Evolutionary conservation across 2,113 vertebrate genomes (phyloP).

Genomic region (Clarias batrachus): DNA sequence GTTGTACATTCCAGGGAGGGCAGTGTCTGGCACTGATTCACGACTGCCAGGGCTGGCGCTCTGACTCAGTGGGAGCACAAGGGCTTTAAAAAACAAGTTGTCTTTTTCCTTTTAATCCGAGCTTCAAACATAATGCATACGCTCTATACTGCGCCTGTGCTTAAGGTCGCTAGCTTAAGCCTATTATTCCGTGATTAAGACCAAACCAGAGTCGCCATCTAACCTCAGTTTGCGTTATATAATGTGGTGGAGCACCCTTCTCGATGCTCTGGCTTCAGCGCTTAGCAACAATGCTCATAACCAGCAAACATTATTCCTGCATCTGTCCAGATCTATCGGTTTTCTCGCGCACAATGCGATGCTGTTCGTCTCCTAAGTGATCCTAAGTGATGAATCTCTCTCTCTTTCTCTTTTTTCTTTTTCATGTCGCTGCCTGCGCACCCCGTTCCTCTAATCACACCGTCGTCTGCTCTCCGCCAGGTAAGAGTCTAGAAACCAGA

Average conservation of each 20-base stretch:
- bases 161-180: not conserved
- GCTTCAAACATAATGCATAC: not conserved
- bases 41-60: constrained; percentile 5
- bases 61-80: not conserved
- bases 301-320: constrained; percentile 5
- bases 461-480: constrained; percentile 42
- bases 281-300: constrained; percentile 23
- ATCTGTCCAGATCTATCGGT: not conserved
- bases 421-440: constrained; percentile 44
- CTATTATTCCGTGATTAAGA: not conserved
- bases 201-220: not conserved
- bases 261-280: constrained; percentile 15
- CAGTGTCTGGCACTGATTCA: constrained; percentile 59
- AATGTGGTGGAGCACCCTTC: constrained; percentile 1
- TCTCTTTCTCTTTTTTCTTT: constrained; percentile 43
- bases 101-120: too few relatives aligned
- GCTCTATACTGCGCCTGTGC: not conserved
- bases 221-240: not conserved
- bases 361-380: constrained; percentile 19
- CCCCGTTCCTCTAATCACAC: constrained; percentile 10
- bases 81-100: not conserved
- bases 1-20: constrained; percentile 66
- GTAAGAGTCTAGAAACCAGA: constrained; percentile 36
- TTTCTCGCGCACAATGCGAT: constrained; percentile 21
- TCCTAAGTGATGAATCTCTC: constrained; percentile 36